These are phyloP conservation scores for Vanessa atalanta DNA, from an alignment of 1,140 invertebrate genomes.

Conservation along the genomic window DNA sequence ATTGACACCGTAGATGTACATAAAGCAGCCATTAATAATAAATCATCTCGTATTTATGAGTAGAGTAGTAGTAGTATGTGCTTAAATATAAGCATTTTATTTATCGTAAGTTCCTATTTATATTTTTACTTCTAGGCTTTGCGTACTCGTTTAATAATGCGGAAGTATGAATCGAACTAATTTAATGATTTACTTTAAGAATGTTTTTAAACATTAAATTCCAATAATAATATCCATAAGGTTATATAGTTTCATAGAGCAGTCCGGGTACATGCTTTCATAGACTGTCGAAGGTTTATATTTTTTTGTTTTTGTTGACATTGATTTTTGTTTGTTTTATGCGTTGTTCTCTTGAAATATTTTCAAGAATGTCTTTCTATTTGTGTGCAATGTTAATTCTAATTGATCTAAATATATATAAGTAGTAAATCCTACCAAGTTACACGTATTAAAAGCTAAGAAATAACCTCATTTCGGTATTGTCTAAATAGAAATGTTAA, in stretches of 20 bases:
- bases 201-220: background rate
- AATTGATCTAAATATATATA: too few relatives aligned
- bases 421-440: too few relatives aligned
- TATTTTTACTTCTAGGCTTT: constrained; percentile 17
- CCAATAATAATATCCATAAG: background rate
- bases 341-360: too few relatives aligned
- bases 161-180: constrained; percentile 22
- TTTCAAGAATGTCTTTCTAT: too few relatives aligned
- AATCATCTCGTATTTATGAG: background rate
- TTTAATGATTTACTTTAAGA: constrained; percentile 16
- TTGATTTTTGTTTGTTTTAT: too few relatives aligned
- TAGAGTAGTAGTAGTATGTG: background rate
- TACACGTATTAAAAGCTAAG: too few relatives aligned
- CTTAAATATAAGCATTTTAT: constrained; percentile 14
- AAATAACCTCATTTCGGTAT: too few relatives aligned
- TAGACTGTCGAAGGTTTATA: background rate
- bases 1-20: background rate
- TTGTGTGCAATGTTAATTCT: too few relatives aligned
- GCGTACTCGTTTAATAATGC: constrained; percentile 22
- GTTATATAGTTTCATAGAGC: background rate
- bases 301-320: too few relatives aligned
- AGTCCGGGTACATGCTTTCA: background rate
- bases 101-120: constrained; percentile 22
- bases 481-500: too few relatives aligned
- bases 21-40: background rate